Conservation (phyloP, 1,140 invertebrate genomes). For the Heterodera schachtii region DNA sequence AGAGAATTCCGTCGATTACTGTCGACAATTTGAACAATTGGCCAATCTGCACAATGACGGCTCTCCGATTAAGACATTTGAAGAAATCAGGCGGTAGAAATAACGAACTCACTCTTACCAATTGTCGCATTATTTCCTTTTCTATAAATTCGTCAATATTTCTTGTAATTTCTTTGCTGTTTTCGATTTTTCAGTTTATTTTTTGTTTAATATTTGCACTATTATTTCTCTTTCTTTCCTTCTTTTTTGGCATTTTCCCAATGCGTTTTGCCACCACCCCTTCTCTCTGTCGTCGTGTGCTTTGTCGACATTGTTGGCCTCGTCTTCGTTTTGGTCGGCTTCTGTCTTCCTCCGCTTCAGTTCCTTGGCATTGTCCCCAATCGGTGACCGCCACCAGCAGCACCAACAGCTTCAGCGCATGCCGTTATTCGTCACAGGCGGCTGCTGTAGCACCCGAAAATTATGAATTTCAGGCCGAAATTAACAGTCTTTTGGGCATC, state of each 20-base stretch:
- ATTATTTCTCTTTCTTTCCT: too few relatives aligned
- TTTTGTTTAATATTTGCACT: not conserved
- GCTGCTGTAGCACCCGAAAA: constrained; percentile 52
- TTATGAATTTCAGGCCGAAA: constrained; percentile 90
- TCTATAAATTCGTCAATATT: not conserved
- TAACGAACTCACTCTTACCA: too few relatives aligned
- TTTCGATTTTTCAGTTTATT: not conserved
- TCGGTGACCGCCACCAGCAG: too few relatives aligned
- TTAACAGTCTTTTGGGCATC: constrained; percentile 89
- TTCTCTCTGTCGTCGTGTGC: not conserved
- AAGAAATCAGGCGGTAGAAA: not conserved
- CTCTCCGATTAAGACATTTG: constrained; percentile 4
- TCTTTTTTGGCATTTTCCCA: not conserved
- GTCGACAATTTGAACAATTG: constrained; percentile 46
- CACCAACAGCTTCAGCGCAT: not conserved
- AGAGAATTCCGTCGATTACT: constrained; percentile 46
- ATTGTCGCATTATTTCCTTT: too few relatives aligned
- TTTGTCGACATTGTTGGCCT: not conserved
- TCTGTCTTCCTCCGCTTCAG: not conserved
- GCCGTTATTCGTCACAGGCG: not conserved
- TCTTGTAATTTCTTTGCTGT: not conserved
- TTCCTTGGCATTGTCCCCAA: not conserved
- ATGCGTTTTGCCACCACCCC: not conserved
- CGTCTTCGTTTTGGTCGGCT: not conserved
- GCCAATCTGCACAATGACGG: constrained; percentile 2